These are phyloP conservation scores for Schizothorax lantsangensis DNA, from an alignment of 2,797 vertebrate species.

Conservation along the genomic window DNA sequence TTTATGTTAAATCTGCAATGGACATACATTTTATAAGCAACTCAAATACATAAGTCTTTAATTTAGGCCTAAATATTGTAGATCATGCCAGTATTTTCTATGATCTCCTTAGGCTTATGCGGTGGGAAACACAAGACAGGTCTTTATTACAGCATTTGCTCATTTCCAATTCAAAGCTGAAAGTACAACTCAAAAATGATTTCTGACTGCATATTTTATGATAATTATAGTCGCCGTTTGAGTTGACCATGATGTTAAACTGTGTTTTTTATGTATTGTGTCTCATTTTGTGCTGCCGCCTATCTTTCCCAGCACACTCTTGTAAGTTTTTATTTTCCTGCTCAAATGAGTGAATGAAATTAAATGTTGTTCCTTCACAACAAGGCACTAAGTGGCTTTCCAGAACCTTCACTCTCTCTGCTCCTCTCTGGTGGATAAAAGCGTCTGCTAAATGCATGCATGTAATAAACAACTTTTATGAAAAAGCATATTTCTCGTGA, in stretches of 20 bases:
- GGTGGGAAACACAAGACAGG: not conserved
- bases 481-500: not conserved
- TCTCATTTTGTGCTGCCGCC: not conserved
- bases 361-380: not conserved
- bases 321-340: not conserved
- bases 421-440: not conserved
- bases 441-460: not conserved
- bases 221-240: not conserved
- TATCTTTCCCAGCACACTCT: not conserved
- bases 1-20: not conserved
- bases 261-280: not conserved
- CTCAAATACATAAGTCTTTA: not conserved
- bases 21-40: not conserved
- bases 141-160: not conserved
- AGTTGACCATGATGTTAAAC: not conserved
- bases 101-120: not conserved
- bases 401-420: not conserved
- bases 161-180: not conserved
- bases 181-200: not conserved
- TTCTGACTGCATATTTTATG: not conserved
- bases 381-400: not conserved
- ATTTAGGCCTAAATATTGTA: no score
- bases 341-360: not conserved
- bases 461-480: not conserved
- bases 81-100: not conserved